Base-by-base conservation (phyloP, 2,888 invertebrate species). In the Tetropium fuscum region DNA sequence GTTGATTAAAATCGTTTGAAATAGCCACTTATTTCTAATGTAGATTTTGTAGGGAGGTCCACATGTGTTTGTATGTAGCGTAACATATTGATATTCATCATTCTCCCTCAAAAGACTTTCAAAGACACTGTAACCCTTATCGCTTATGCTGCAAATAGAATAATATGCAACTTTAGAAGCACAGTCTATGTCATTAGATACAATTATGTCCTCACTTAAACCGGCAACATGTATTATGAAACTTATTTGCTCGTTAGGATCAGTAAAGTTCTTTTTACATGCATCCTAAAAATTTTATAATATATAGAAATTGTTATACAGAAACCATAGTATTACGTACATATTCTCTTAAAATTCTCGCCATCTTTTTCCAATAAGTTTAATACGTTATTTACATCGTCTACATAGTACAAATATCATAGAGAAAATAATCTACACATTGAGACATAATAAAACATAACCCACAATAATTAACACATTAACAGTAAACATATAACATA, bases 1-100 rank as follows among this genome's bases (percentile, higher is more conserved):
- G 25, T 54, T 48, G 54, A 66, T 47, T 20, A 66, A 40, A 18
- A 68, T 36, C 6, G 66, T 40, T 51, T 58, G 53, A 57, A 67
- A 67, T 32, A 63, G 53, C 51, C 60, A 63, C 3, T 41, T 45
- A 38, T 68, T 53, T 22, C 34, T 30, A 10, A 65, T 19, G 36
- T 27, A 32, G 32, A 68, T 53, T 11, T 40, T 53, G 41, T 47
- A 53, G 3, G n/a, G 20, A n/a, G 36, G n/a, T 32, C 16, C 10
- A 2, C 11, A 16, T 13, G 4, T 15, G 8, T 15, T 20, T 10
- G 11, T 6, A 13, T 5, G 18, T 15, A 48, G 19, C 2, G 4
- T 32, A 19, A 45, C 3, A n/a, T 10, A 41, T 8, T n/a, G 13
- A 2, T 20, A 30, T 4, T 38, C 4, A 11, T 43, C 43, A 10